Evolutionary conservation across 2,888 invertebrate genomes (phyloP), one percentile per base, ranked within the genome.

Genomic region (Gandaritis pyraliata): DNA sequence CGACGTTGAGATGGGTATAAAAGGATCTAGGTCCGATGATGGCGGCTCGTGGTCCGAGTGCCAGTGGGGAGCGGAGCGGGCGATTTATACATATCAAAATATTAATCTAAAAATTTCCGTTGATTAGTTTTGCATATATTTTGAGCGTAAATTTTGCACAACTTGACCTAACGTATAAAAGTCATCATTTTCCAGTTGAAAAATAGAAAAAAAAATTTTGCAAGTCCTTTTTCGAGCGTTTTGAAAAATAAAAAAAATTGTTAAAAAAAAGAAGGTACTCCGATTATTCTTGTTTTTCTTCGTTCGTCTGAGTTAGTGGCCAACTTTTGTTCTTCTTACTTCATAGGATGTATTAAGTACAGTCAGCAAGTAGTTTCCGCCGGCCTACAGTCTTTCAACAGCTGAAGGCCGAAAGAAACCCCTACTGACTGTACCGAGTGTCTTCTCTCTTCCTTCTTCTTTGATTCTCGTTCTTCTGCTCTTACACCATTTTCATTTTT

Each of bases 371-470:
- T 96, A 96, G 96, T 96, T 96, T 96, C 96, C 96, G 96, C 96
- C 96, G 96, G 96, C 96, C 96, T 96, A 96, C 96, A 96, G 95
- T 93, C 95, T 95, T 87, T 81, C 82, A 80, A 93, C 95, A 95
- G 96, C 96, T 96, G 96, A 96, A 96, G 96, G 96, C 96, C 96
- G 96, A 96, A 96, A 96, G 96, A 96, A 97, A 96, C 96, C 96
- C 96, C 96, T 97, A 87, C 92, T 71, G 86, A 93, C 85, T 78
- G 81, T 78, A 86, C 87, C 68, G 43, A 30, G 38, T 43, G 29
- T 75, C 66, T 74, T 70, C 71, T 72, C 30, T 23, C 36, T 64
- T 66, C 67, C 67, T 72, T 76, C 70, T 69, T 68, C 60, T 61
- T 30, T 48, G 8, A 10, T 30, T 60, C 55, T 48, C 49, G 38